Evolutionary conservation across 2,797 vertebrate species (phyloP), one percentile per base, ranked within the genome.

Genomic region (Gymnothorax javanicus): DNA sequence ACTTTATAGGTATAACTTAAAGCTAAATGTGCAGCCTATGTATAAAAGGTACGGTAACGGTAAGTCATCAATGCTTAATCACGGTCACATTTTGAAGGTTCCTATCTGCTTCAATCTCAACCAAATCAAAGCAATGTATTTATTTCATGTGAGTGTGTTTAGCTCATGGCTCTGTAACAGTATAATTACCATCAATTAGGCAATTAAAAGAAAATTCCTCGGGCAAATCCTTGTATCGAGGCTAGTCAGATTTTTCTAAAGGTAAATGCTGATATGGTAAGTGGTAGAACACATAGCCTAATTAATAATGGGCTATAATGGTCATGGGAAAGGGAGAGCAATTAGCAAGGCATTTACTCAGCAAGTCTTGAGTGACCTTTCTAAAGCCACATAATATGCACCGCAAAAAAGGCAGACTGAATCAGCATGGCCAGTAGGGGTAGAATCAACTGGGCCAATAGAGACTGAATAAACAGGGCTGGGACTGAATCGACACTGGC

Each of bases 231-330:
- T 56, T 75, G 64, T 83, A 77, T 85, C 20, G 52, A 56, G 50
- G n/a, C 23, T 23, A 82, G 75, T 86, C 85, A 84, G 57, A 27
- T 4, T 85, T 59, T 64, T 85, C 88, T 86, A n/a, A 88, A 88
- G 43, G 79, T 62, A 88, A 81, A 33, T 84, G 86, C 84, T 89
- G 90, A 91, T 93, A 92, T 90, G 87, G 88, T 88, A 79, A 88
- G 91, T 82, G 54, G 3, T 67, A 4, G 60, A 90, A 90, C 77
- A 0, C 0, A 89, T 75, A n/a, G 43, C 57, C 27, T 71, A 81
- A 87, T 69, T 58, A 81, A 87, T 69, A 75, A 87, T 0, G 85
- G 43, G 6, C 50, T 52, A 86, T 50, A 87, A 3, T 87, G 84
- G 89, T 89, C 0, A 0, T 87, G 85, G 82, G 62, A 91, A 90